Conservation (phyloP, 2,888 invertebrate genomes). For the Lottia scabra region DNA sequence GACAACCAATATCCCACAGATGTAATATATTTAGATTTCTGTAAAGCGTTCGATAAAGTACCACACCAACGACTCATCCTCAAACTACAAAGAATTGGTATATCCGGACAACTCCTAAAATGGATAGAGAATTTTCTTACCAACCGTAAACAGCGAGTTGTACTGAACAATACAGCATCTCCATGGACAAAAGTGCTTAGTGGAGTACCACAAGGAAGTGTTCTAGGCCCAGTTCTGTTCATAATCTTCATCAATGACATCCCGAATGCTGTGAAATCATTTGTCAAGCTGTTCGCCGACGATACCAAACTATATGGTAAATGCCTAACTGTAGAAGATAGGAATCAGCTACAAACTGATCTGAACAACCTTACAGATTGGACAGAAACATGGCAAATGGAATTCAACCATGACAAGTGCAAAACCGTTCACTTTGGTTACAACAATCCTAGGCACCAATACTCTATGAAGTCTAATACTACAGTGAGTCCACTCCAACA, state of each 20-base stretch:
- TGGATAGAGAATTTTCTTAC: background rate
- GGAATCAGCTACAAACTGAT: slow-evolving; percentile 6
- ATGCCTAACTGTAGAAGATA: background rate
- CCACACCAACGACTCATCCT: slow-evolving; percentile 10
- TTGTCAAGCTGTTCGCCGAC: slow-evolving; percentile 21
- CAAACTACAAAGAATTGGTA: slow-evolving; percentile 4
- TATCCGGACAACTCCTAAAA: background rate
- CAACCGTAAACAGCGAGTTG: background rate
- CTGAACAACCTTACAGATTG: slow-evolving; percentile 14
- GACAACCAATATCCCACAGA: slow-evolving; percentile 10
- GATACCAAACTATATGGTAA: slow-evolving; percentile 20
- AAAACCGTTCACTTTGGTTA: slow-evolving; percentile 12
- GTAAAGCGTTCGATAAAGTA: slow-evolving; percentile 3
- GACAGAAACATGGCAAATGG: slow-evolving; percentile 23
- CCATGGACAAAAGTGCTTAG: background rate
- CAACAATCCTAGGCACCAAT: background rate
- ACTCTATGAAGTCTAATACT: no score
- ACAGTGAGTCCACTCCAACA: no score
- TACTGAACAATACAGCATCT: background rate
- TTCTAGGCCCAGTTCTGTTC: slow-evolving; percentile 27
- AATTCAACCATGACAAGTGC: slow-evolving; percentile 20
- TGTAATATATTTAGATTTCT: background rate
- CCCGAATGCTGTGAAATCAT: slow-evolving; percentile 11
- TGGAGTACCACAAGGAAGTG: slow-evolving; percentile 13
- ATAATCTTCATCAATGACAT: slow-evolving; percentile 28